Conservation (phyloP, 2,888 invertebrate genomes). For the Hydraecia micacea region DNA sequence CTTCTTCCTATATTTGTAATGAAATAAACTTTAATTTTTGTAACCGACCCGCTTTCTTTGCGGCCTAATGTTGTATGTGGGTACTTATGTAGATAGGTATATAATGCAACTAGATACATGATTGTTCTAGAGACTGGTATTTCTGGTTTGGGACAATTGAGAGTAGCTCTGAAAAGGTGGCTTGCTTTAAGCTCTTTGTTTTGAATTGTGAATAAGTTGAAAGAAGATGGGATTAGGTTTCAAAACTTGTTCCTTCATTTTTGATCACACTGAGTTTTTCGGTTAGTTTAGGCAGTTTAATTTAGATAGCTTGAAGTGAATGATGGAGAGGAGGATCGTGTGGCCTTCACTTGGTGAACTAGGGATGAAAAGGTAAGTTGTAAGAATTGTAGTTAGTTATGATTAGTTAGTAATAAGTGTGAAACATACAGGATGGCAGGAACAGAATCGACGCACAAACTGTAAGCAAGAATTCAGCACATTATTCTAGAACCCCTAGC, state of each 20-base stretch:
- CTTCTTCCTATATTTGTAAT: not conserved
- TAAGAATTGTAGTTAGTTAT: not conserved
- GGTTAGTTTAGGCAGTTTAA: slow-evolving; percentile 9
- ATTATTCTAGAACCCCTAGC: too few species aligned
- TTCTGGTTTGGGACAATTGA: slow-evolving; percentile 28
- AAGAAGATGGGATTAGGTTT: slow-evolving; percentile 1
- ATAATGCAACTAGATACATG: slow-evolving; percentile 28
- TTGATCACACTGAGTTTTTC: not conserved
- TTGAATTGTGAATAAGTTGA: slow-evolving; percentile 23
- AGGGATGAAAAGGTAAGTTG: slow-evolving; percentile 39
- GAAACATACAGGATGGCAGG: not conserved
- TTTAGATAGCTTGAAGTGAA: slow-evolving; percentile 19
- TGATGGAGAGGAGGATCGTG: slow-evolving; percentile 4
- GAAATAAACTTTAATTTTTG: not conserved
- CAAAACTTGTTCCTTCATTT: slow-evolving; percentile 33
- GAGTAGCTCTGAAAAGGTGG: not conserved
- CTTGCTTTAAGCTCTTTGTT: slow-evolving; percentile 32
- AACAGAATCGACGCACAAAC: not conserved
- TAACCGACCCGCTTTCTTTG: not conserved
- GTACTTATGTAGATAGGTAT: not conserved
- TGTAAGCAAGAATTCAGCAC: not conserved
- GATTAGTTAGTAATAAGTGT: not conserved
- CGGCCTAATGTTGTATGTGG: not conserved
- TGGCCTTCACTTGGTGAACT: not conserved
- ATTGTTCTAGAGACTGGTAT: slow-evolving; percentile 37